Base-by-base conservation (phyloP, 2,797 vertebrate species). In the Clarias fuscus region DNA sequence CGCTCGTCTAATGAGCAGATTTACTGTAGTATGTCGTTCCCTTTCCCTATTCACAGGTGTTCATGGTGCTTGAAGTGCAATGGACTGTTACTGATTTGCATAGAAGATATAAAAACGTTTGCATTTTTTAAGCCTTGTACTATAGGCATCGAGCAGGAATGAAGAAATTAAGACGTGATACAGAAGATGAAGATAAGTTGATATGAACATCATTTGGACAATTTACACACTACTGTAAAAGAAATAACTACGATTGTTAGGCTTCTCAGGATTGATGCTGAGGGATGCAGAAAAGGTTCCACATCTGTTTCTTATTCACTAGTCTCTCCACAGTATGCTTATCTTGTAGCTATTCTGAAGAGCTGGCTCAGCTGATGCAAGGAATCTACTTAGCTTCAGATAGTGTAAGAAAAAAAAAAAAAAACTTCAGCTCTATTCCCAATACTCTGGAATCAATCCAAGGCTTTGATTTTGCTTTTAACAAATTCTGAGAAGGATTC, bases 41-140 rank as follows among this genome's bases (percentile, higher is more conserved):
- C 7, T 62, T 71, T 81, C 17, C 0, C 77, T 72, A n/a, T n/a
- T 24, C 37, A 37, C n/a, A 64, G 77, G 58, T 72, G 56, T 24
- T 62, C 7, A 85, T 72, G 67, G 65, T 62, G 37, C 20, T n/a
- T 4, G 73, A 59, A 30, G 75, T 77, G 27, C 1, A 81, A 81
- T 81, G 77, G n/a, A 62, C 67, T 58, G 30, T 81, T 72, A 80
- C 70, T n/a, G 37, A 53, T 81, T 81, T 81, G 53, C 67, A 72
- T 73, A 59, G 8, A 5, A 13, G 20, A 58, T 84, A 80, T 80
- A 24, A 80, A 78, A 68, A 30, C 18, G 27, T 70, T 27, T 85
- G 53, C 48, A 71, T 85, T 71, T 85, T 79, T 22, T 6, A 53
- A 61, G 59, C 48, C 75, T 37, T 40, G 1, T 48, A 48, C 8